A percentile compares a stretch with the other conserved stretches of the same genome.
These are phyloP conservation scores for Sebastolobus alascanus DNA, from an alignment of 2,797 vertebrate genomes.

Conservation along the genomic window DNA sequence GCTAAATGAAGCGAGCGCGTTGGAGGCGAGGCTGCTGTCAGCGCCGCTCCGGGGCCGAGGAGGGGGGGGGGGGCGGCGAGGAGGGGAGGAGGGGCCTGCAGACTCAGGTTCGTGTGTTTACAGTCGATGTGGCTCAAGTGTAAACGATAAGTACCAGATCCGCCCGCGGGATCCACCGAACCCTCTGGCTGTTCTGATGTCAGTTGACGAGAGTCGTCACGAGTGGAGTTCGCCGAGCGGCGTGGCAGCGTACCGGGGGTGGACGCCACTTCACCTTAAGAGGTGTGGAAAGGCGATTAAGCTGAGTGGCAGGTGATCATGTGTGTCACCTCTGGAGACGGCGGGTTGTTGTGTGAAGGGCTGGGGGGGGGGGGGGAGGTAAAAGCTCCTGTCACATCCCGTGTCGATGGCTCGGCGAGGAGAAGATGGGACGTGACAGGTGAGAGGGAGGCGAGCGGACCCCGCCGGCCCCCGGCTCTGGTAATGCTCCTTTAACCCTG, in stretches of 20 bases:
- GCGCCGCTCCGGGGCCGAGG: constrained; percentile 19
- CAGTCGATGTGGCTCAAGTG: constrained; percentile 60
- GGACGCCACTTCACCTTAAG: constrained; percentile 80
- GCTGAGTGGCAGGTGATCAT: constrained; percentile 58
- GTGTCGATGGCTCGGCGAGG: constrained; percentile 67
- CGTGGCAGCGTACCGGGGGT: constrained; percentile 60
- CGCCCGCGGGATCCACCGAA: constrained; percentile 25
- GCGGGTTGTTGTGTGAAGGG: constrained; percentile 29
- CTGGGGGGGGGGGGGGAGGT: constrained; percentile 63
- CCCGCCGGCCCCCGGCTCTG: constrained; percentile 23
- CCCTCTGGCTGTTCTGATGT: constrained; percentile 36
- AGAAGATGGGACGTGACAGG: constrained; percentile 83
- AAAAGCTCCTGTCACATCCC: constrained; percentile 85
- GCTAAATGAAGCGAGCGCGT: constrained; percentile 82
- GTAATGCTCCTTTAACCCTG: constrained; percentile 78
- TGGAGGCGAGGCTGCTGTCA: constrained; percentile 67
- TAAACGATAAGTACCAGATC: constrained; percentile 66
- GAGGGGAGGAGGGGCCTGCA: background rate
- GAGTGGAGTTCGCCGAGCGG: constrained; percentile 37
- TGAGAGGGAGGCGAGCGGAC: constrained; percentile 82
- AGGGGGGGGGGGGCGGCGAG: background rate
- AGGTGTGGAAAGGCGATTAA: constrained; percentile 76
- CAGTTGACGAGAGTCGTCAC: constrained; percentile 36
- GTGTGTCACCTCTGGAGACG: constrained; percentile 41
- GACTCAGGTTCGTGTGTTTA: constrained; percentile 67